A percentile compares a stretch with the other conserved stretches of the same genome.
Conservation (phyloP, 2,797 vertebrate species). For the Taenioides sp. region DNA sequence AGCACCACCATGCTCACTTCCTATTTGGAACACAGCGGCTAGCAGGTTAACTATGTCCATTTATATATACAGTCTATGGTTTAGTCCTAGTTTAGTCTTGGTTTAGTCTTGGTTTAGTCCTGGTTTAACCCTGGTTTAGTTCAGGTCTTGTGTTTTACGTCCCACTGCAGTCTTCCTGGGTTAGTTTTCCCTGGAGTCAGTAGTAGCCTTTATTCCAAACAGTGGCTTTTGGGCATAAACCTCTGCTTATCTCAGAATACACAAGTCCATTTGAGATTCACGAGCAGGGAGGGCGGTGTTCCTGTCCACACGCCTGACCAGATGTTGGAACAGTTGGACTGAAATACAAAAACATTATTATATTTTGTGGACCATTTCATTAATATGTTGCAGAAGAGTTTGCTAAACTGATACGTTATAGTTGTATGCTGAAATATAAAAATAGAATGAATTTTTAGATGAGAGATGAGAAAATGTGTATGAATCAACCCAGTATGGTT, state of each 20-base stretch:
- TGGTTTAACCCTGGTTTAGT: too few species aligned
- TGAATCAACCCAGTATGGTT: too few species aligned
- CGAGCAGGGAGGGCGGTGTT: background rate
- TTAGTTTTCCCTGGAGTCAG: background rate
- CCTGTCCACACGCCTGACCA: background rate
- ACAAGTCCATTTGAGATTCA: constrained; percentile 9
- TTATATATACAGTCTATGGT: too few species aligned
- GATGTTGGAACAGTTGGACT: background rate
- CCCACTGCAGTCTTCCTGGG: too few species aligned
- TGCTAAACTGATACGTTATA: background rate
- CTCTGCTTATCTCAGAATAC: background rate
- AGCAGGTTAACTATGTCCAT: too few species aligned
- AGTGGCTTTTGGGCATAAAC: constrained; percentile 5
- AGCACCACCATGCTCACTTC: too few species aligned
- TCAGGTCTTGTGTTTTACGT: too few species aligned
- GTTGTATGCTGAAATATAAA: background rate
- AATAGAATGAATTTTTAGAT: too few species aligned
- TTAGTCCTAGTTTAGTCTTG: too few species aligned
- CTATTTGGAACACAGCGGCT: too few species aligned
- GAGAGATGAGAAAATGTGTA: too few species aligned
- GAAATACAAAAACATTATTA: background rate
- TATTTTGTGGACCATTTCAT: background rate
- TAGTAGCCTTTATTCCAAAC: background rate
- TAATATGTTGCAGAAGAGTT: background rate
- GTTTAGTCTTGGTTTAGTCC: too few species aligned